Conservation (phyloP, 2,113 vertebrate genomes). For the Thamnophis sirtalis region DNA sequence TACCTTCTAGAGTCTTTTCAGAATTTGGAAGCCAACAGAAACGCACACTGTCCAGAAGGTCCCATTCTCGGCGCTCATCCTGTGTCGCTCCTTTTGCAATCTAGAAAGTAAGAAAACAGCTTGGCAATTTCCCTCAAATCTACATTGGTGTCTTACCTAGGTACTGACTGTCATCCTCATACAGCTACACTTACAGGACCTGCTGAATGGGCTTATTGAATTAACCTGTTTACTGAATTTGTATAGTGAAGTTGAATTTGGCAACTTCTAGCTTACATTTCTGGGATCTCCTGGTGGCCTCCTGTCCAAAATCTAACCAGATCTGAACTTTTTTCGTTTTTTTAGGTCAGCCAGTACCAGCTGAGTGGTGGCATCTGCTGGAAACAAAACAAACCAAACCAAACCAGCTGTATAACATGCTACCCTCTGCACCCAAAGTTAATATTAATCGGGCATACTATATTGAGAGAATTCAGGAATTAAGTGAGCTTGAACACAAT, state of each 20-base stretch:
- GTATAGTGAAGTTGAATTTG: neutral
- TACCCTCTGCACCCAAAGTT: neutral
- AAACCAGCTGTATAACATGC: neutral
- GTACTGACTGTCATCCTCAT: neutral
- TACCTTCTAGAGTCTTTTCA: constrained; percentile 84
- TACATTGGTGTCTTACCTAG: neutral
- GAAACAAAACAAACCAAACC: neutral
- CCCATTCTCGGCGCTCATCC: constrained; percentile 84
- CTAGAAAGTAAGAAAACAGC: constrained; percentile 59
- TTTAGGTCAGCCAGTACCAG: neutral
- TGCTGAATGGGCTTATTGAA: neutral
- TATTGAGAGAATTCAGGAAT: neutral
- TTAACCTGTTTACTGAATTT: neutral
- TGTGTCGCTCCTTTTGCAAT: constrained; percentile 85
- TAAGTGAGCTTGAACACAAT: neutral
- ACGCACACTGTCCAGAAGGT: constrained; percentile 67
- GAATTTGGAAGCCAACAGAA: constrained; percentile 91
- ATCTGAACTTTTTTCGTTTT: neutral
- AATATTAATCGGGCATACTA: neutral
- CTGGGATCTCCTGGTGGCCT: neutral
- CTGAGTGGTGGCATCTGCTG: neutral
- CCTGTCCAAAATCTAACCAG: neutral
- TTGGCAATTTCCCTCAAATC: constrained; percentile 3
- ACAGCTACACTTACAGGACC: neutral
- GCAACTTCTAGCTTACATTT: neutral